A percentile compares a stretch with the other conserved stretches of the same genome.
Conservation (phyloP, 2,113 vertebrate genomes). For the Capreolus pygargus region DNA sequence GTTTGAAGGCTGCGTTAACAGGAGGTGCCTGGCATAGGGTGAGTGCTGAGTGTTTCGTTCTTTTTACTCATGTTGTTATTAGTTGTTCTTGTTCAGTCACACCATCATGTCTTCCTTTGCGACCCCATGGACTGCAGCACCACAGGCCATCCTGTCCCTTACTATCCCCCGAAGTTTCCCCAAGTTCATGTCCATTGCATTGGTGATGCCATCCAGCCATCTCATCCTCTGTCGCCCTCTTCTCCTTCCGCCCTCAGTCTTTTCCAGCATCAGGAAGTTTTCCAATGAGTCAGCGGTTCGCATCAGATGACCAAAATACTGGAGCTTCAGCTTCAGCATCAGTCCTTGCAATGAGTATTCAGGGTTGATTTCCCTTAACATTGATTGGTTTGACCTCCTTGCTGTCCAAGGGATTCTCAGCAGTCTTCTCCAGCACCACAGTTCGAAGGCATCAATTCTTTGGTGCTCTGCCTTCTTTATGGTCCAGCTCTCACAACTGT, state of each 20-base stretch:
- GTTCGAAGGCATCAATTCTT: neutral
- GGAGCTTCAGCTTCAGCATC: neutral
- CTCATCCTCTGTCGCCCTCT: neutral
- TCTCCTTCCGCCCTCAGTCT: neutral
- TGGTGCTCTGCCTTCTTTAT: neutral
- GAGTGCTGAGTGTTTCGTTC: fast-evolving
- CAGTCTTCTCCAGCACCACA: neutral
- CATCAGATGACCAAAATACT: neutral
- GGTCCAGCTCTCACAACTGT: neutral
- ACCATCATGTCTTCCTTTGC: neutral
- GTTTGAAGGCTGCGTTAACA: neutral
- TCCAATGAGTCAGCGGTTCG: neutral
- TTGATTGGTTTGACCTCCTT: neutral
- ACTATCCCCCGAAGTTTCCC: neutral
- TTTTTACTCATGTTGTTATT: neutral
- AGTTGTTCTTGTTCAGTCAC: neutral
- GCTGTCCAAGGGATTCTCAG: neutral
- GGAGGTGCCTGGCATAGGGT: neutral
- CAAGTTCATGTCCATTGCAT: neutral
- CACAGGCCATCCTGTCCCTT: neutral
- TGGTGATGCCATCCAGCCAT: neutral
- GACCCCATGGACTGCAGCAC: neutral
- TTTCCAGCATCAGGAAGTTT: neutral
- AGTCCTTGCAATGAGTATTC: neutral
- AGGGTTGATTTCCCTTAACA: neutral